phyloP scores from a whole-genome alignment of 1,140 invertebrate genomes.

The Drosophila prosaltans region DNA sequence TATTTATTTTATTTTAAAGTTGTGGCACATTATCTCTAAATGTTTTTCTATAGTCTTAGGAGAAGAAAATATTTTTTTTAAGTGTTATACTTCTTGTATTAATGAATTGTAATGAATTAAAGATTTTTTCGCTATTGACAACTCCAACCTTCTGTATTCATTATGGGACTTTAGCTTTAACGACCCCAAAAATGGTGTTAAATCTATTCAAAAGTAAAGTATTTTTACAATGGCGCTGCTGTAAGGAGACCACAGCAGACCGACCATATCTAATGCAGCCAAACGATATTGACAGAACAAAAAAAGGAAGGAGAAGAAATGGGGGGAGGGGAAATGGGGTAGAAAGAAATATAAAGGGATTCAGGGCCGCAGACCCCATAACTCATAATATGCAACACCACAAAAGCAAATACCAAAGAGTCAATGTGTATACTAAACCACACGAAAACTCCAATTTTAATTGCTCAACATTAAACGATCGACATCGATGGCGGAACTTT shows the following conservation, averaged over 20 bases:
- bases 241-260: neutral
- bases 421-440: constrained; percentile 37
- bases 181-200: no score
- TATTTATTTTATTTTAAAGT: no score
- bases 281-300: constrained; percentile 50
- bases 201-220: no score
- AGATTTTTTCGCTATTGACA: no score
- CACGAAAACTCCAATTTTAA: constrained; percentile 74
- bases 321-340: no score
- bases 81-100: no score
- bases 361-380: constrained; percentile 59
- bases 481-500: constrained; percentile 39
- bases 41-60: no score
- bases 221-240: neutral
- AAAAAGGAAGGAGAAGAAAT: constrained; percentile 8
- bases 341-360: constrained; percentile 18
- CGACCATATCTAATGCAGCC: constrained; percentile 43
- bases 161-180: no score
- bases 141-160: no score
- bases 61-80: no score
- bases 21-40: no score
- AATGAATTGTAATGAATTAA: no score
- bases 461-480: constrained; percentile 81
- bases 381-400: constrained; percentile 57
- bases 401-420: constrained; percentile 47